phyloP scores from a whole-genome alignment of 1,140 invertebrate genomes.

The Laodelphax striatellus region DNA sequence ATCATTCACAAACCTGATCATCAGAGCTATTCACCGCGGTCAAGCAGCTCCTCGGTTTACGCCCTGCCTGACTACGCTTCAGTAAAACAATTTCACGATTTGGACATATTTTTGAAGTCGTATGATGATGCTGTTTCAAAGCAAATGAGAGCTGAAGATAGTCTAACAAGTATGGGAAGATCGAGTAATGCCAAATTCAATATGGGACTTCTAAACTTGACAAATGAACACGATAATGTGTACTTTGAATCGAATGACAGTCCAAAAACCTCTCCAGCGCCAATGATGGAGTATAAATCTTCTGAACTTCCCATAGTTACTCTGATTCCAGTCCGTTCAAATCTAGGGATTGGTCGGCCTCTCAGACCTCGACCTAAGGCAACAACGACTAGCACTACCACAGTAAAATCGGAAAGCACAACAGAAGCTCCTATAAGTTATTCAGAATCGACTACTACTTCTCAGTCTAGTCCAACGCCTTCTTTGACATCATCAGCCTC shows the following conservation, averaged over 20 bases:
- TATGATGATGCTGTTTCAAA: constrained; percentile 19
- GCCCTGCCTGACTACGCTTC: constrained; percentile 17
- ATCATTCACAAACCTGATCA: neutral
- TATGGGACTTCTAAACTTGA: neutral
- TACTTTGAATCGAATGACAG: neutral
- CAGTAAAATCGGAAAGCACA: neutral
- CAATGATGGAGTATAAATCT: neutral
- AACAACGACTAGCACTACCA: constrained; percentile 9
- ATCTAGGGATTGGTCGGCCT: constrained; percentile 42
- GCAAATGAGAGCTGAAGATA: constrained; percentile 27
- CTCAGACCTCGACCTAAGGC: constrained; percentile 38
- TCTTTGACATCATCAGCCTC: neutral
- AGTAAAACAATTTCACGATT: constrained; percentile 19
- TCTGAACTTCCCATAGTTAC: constrained; percentile 35
- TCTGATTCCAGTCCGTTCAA: constrained; percentile 46
- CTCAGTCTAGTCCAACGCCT: neutral
- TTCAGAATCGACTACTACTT: no score
- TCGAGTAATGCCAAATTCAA: constrained; percentile 5
- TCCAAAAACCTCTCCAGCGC: neutral
- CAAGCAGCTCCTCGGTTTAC: neutral
- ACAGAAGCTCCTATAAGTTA: no score
- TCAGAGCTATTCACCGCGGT: neutral
- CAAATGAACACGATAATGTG: neutral
- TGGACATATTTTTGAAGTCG: constrained; percentile 25
- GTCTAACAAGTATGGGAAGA: neutral